These are phyloP conservation scores for Trinectes maculatus DNA, from an alignment of 2,113 vertebrate species.

Conservation along the genomic window DNA sequence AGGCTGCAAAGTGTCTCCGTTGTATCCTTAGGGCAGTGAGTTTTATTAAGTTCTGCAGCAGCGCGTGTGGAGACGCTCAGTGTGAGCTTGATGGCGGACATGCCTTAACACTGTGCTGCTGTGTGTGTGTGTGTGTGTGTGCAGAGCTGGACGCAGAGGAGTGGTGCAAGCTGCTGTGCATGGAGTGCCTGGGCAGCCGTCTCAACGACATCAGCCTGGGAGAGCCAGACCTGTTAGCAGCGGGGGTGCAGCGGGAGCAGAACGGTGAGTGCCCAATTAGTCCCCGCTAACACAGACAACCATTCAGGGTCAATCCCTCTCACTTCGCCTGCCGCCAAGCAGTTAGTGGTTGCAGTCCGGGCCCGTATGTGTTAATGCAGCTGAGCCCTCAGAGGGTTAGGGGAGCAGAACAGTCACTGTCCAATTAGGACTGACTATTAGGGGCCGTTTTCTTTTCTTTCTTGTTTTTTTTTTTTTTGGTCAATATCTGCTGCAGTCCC, in stretches of 20 bases:
- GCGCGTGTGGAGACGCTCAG: background rate
- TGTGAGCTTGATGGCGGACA: conserved; percentile 34
- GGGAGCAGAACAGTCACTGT: conserved; percentile 58
- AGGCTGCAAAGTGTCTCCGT: background rate
- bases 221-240: conserved; percentile 97
- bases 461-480: conserved; percentile 19
- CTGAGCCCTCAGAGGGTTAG: conserved; percentile 56
- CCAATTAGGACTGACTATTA: conserved; percentile 74
- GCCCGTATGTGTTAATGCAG: conserved; percentile 65
- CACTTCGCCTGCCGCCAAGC: conserved; percentile 45
- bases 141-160: conserved; percentile 98
- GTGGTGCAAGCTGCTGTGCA: conserved; percentile 97
- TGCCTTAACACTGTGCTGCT: conserved; percentile 33
- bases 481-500: conserved; percentile 56
- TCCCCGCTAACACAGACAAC: conserved; percentile 62
- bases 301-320: conserved; percentile 67
- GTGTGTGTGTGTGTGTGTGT: conserved; percentile 45
- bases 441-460: conserved; percentile 31
- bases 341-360: conserved; percentile 35
- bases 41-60: conserved; percentile 26
- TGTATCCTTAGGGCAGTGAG: conserved; percentile 3
- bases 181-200: conserved; percentile 94
- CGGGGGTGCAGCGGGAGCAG: conserved; percentile 96
- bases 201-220: conserved; percentile 98
- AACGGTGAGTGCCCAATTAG: conserved; percentile 89